These are phyloP conservation scores for Matsumyia berberina DNA, from an alignment of 2,888 invertebrate species.

Conservation along the genomic window DNA sequence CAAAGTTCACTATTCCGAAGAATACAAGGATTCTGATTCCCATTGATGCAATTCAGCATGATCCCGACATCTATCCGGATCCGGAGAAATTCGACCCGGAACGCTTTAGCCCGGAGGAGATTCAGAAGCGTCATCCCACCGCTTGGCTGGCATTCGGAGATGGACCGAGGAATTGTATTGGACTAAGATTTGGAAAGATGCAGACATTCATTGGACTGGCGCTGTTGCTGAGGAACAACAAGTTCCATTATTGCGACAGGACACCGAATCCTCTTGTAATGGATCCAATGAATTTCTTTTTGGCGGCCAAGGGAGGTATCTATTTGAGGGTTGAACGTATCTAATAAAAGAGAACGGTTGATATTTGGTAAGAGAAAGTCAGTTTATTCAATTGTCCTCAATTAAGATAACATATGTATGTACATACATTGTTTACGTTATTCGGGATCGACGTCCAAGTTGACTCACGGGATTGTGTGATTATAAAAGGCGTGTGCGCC, in stretches of 20 bases:
- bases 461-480: no score
- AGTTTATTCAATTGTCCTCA: no score
- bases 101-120: conserved; percentile 86
- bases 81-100: conserved; percentile 87
- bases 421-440: no score
- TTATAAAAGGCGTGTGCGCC: no score
- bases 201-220: conserved; percentile 26
- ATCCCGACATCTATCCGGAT: conserved; percentile 84
- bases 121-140: conserved; percentile 84
- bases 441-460: no score
- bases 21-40: conserved; percentile 77
- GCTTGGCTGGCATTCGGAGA: conserved; percentile 82
- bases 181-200: conserved; percentile 77
- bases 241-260: conserved; percentile 37
- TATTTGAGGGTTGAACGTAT: conserved; percentile 64
- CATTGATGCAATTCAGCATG: conserved; percentile 85
- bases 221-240: conserved; percentile 36
- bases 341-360: conserved; percentile 3
- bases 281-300: conserved; percentile 20
- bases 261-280: conserved; percentile 70
- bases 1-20: conserved; percentile 84
- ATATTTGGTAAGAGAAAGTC: no score
- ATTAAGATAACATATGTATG: no score
- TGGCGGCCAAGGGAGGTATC: conserved; percentile 72
- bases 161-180: conserved; percentile 82